Conservation (phyloP, 2,888 invertebrate genomes). For the Thysanoteuthis rhombus region DNA sequence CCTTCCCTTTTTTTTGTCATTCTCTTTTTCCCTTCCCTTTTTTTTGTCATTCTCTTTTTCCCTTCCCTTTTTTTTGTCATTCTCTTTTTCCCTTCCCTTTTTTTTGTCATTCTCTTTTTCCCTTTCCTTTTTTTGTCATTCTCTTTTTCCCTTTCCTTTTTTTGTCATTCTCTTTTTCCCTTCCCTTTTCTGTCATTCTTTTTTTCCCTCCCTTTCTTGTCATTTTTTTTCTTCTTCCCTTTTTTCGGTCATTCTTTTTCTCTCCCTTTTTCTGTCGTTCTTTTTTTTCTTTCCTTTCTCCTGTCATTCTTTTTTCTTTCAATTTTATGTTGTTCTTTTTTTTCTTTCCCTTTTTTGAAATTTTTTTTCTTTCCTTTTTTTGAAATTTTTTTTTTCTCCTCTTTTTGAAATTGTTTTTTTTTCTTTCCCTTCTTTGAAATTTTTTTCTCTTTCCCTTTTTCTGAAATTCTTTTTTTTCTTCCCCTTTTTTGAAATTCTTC, state of each 20-base stretch:
- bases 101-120: too few relatives aligned
- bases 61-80: neutral
- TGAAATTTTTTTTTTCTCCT: neutral
- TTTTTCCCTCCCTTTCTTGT: too few relatives aligned
- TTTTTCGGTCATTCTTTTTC: too few relatives aligned
- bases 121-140: too few relatives aligned
- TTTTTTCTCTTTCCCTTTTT: neutral
- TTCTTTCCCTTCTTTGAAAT: too few relatives aligned
- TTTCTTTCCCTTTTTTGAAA: neutral
- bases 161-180: too few relatives aligned
- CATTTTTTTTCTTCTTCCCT: too few relatives aligned
- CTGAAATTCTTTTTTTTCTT: too few relatives aligned
- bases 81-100: neutral
- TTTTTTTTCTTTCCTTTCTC: neutral
- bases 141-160: too few relatives aligned
- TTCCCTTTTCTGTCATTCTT: too few relatives aligned
- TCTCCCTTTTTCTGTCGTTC: too few relatives aligned
- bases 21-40: neutral
- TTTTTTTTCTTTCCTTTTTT: neutral
- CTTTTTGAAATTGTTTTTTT: neutral
- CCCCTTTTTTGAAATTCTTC: too few relatives aligned
- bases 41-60: neutral
- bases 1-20: neutral
- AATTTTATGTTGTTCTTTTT: neutral
- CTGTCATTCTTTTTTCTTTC: neutral